Percentiles rank a stretch among this genome's conserved stretches.
These are phyloP conservation scores for Falco punctatus DNA, from an alignment of 2,113 vertebrate species.

Conservation along the genomic window DNA sequence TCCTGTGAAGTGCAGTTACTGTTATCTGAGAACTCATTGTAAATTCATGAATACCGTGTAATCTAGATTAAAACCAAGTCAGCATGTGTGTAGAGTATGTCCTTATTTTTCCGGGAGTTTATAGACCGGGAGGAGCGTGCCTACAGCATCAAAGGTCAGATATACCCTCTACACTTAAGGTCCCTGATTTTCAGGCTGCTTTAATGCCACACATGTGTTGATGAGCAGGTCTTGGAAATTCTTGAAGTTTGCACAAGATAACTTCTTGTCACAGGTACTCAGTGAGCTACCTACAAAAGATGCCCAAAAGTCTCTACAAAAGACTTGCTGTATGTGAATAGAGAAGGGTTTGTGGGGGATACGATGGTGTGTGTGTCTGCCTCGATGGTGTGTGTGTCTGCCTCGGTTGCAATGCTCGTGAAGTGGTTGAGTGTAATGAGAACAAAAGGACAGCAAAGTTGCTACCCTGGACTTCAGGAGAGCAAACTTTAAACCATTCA, in stretches of 20 bases:
- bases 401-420: background rate
- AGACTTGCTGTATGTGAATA: background rate
- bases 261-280: background rate
- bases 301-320: no score
- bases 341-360: background rate
- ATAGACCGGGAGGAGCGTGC: background rate
- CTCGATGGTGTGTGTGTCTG: background rate
- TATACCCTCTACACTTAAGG: background rate
- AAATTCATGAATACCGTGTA: background rate
- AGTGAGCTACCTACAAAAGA: background rate
- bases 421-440: background rate
- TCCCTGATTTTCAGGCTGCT: background rate
- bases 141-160: background rate
- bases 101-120: background rate
- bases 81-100: background rate
- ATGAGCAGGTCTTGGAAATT: background rate
- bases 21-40: conserved; percentile 14
- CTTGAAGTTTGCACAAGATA: background rate
- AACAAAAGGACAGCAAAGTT: background rate
- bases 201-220: background rate
- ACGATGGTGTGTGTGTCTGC: background rate
- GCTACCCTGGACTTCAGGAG: background rate
- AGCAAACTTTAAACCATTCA: background rate
- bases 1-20: background rate
- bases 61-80: background rate